phyloP scores from a whole-genome alignment of 2,797 vertebrate genomes.

The Betta splendens region DNA sequence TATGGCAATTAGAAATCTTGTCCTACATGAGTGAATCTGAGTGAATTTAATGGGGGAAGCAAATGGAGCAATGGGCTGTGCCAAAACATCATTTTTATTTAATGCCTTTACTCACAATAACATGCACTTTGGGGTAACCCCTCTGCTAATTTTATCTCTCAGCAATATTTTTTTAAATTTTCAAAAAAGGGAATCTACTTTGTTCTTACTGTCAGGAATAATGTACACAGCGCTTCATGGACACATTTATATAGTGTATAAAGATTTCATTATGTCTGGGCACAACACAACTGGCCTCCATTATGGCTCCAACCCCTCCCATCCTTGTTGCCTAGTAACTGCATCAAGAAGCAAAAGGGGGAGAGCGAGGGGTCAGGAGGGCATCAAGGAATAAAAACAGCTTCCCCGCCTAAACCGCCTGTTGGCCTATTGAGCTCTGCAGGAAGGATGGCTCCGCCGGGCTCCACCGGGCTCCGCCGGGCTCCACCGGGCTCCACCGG shows the following conservation, averaged over 20 bases:
- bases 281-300: conserved; percentile 26
- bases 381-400: conserved; percentile 51
- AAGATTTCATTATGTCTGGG: conserved; percentile 30
- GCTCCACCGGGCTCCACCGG: too few relatives aligned
- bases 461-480: too few relatives aligned
- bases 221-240: conserved; percentile 17
- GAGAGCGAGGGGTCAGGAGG: conserved; percentile 50
- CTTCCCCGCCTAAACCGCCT: conserved; percentile 41
- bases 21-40: conserved; percentile 84
- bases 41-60: conserved; percentile 80
- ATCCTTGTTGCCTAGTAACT: conserved; percentile 72
- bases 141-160: conserved; percentile 40
- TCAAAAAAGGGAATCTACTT: conserved; percentile 30
- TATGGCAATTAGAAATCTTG: conserved; percentile 84
- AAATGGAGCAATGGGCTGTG: conserved; percentile 76
- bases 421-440: conserved; percentile 44
- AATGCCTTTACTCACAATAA: conserved; percentile 66
- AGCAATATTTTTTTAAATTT: conserved; percentile 36
- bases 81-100: conserved; percentile 76
- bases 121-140: conserved; percentile 64
- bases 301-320: conserved; percentile 40
- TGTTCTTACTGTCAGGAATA: conserved; percentile 7
- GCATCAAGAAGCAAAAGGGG: conserved; percentile 49
- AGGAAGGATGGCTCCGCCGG: conserved; percentile 35
- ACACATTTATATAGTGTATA: conserved; percentile 28